Conservation (phyloP, 2,113 vertebrate species). For the Chloropsis hardwickii region DNA sequence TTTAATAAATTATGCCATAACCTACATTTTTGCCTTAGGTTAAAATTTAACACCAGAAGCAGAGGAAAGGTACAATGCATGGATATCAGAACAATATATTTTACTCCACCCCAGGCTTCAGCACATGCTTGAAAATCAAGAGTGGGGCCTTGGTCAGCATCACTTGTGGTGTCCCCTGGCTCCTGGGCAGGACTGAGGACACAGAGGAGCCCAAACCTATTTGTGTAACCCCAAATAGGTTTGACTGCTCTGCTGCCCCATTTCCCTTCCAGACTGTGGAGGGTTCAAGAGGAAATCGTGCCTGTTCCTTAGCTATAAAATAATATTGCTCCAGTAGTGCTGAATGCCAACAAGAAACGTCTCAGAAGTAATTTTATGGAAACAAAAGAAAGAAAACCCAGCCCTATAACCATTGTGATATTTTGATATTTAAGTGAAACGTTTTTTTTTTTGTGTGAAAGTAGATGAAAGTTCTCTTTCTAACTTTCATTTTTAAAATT, state of each 20-base stretch:
- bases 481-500: neutral
- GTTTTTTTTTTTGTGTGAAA: neutral
- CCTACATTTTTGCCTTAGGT: constrained; percentile 58
- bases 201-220: neutral
- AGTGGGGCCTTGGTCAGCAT: neutral
- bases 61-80: neutral
- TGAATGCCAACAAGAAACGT: rapidly evolving
- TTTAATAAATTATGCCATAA: constrained; percentile 63
- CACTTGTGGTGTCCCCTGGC: rapidly evolving
- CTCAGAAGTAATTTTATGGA: neutral
- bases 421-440: neutral
- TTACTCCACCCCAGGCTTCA: neutral
- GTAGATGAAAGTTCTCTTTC: neutral
- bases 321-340: neutral
- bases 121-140: neutral
- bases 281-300: neutral
- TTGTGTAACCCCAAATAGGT: neutral
- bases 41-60: constrained; percentile 43
- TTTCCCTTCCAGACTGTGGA: neutral
- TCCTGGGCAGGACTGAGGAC: neutral
- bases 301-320: neutral
- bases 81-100: neutral
- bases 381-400: neutral
- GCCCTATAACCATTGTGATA: neutral
- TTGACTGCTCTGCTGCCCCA: neutral